These are phyloP conservation scores for Hedychridium roseum DNA, from an alignment of 2,888 invertebrate genomes.

Conservation along the genomic window DNA sequence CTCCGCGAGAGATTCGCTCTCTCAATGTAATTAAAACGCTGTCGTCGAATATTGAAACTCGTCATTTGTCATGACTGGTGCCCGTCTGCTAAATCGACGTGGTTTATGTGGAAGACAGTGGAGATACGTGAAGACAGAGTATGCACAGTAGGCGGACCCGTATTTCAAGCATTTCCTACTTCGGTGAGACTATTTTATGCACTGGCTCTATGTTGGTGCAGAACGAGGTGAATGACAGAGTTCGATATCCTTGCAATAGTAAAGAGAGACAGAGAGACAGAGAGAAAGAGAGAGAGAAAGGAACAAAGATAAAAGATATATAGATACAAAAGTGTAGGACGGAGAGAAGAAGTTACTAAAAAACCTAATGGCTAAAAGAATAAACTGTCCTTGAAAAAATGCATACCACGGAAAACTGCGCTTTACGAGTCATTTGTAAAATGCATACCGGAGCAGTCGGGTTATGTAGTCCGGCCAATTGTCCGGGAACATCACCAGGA, in stretches of 20 bases:
- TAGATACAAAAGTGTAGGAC: conserved; percentile 23
- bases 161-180: conserved; percentile 42
- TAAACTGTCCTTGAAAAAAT: conserved; percentile 46
- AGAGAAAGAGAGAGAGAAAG: conserved; percentile 26
- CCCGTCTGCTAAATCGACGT: no score
- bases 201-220: conserved; percentile 53
- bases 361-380: conserved; percentile 44
- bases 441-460: conserved; percentile 80
- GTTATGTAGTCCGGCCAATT: conserved; percentile 97
- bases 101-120: conserved; percentile 9
- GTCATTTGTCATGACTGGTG: no score
- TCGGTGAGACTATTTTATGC: conserved; percentile 48
- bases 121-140: conserved; percentile 9
- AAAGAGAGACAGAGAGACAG: conserved; percentile 14
- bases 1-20: no score
- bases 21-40: no score
- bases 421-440: conserved; percentile 33
- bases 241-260: conserved; percentile 43
- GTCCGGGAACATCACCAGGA: conserved; percentile 93
- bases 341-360: conserved; percentile 30
- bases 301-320: conserved; percentile 23
- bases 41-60: no score
- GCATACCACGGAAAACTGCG: conserved; percentile 47
- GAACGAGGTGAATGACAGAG: conserved; percentile 42
- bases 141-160: conserved; percentile 12